These are phyloP conservation scores for Leptonema lineaticorne DNA, from an alignment of 1,140 invertebrate species.

Conservation along the genomic window DNA sequence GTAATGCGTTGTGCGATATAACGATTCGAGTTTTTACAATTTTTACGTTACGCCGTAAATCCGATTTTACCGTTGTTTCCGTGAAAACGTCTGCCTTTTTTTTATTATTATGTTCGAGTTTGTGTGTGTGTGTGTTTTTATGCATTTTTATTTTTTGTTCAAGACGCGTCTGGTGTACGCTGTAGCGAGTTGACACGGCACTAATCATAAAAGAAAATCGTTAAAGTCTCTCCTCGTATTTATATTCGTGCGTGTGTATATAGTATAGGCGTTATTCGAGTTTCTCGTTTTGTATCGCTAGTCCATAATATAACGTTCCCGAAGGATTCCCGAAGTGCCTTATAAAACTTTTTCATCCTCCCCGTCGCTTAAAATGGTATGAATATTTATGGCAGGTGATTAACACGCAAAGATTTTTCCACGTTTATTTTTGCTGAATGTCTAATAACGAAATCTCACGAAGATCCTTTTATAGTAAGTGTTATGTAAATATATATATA, in stretches of 20 bases:
- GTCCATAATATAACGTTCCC: neutral
- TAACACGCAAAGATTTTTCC: constrained; percentile 17
- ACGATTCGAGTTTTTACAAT: neutral
- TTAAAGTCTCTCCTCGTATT: constrained; percentile 1
- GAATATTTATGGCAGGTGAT: constrained; percentile 21
- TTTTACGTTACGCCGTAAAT: constrained; percentile 1
- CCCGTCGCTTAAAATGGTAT: constrained; percentile 7
- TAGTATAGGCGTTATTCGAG: no score
- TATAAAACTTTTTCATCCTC: constrained; percentile 21
- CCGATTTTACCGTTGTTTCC: constrained; percentile 4
- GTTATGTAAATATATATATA: no score
- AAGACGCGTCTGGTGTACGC: neutral
- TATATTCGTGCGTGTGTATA: no score
- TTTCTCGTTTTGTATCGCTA: no score
- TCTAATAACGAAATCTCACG: neutral
- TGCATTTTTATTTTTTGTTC: no score
- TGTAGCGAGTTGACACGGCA: no score
- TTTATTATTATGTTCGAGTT: constrained; percentile 2
- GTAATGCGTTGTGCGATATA: no score
- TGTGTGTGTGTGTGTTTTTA: neutral
- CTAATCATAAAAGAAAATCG: constrained; percentile 1
- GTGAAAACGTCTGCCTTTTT: constrained; percentile 12
- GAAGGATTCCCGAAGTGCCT: constrained; percentile 1
- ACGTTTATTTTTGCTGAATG: neutral
- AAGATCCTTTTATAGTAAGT: neutral